phyloP scores from a whole-genome alignment of 1,140 invertebrate species.

The Drosophila subpulchrella region DNA sequence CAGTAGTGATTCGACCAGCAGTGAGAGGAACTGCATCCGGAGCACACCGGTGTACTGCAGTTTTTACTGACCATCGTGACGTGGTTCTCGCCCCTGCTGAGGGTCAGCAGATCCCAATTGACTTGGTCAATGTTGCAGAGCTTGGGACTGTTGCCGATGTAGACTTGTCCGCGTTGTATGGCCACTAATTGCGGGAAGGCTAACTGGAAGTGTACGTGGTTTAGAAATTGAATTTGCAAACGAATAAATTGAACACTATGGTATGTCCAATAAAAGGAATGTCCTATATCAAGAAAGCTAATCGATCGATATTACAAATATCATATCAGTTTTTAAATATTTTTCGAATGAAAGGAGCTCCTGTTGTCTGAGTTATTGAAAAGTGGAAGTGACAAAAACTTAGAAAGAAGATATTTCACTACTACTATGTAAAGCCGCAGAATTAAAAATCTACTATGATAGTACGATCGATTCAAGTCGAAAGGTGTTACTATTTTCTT shows the following conservation, averaged over 20 bases:
- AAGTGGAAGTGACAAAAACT: too few relatives aligned
- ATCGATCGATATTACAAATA: too few relatives aligned
- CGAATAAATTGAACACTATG: neutral
- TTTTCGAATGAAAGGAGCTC: too few relatives aligned
- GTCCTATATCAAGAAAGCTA: too few relatives aligned
- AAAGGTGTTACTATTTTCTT: too few relatives aligned
- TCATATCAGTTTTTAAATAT: too few relatives aligned
- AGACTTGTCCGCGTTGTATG: slow-evolving; percentile 77
- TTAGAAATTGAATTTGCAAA: neutral
- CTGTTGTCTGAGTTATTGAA: too few relatives aligned
- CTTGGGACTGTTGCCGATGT: slow-evolving; percentile 65
- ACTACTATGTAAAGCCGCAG: too few relatives aligned
- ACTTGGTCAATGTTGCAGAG: slow-evolving; percentile 68
- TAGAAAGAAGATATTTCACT: too few relatives aligned
- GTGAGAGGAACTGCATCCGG: slow-evolving; percentile 55
- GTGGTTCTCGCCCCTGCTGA: slow-evolving; percentile 64
- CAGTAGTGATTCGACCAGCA: slow-evolving; percentile 74
- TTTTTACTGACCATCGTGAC: slow-evolving; percentile 42
- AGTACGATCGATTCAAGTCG: too few relatives aligned
- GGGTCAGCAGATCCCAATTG: slow-evolving; percentile 74
- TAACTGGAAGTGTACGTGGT: slow-evolving; percentile 42
- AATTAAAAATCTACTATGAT: too few relatives aligned
- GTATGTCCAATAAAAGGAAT: neutral
- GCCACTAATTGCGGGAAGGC: slow-evolving; percentile 70
- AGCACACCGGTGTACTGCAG: slow-evolving; percentile 57